Percentiles rank a stretch among this genome's conserved stretches.
These are phyloP conservation scores for Rostratula benghalensis DNA, from an alignment of 2,113 vertebrate genomes.

Conservation along the genomic window DNA sequence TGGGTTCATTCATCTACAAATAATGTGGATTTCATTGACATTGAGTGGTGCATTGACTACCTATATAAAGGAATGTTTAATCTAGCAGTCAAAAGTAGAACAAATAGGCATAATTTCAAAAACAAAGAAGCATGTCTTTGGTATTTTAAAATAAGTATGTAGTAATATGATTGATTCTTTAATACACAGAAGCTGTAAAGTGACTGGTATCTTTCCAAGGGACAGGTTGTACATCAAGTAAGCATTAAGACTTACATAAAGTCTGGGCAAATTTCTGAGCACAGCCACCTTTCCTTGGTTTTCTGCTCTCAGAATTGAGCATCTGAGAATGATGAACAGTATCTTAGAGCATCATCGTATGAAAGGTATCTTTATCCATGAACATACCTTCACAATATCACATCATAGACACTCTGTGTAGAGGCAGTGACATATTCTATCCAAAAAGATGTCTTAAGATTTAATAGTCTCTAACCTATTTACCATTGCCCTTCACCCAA, in stretches of 20 bases:
- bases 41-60: neutral
- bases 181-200: neutral
- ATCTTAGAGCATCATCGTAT: neutral
- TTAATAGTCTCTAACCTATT: neutral
- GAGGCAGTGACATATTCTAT: neutral
- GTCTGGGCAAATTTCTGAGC: neutral
- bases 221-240: neutral
- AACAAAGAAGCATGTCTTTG: neutral
- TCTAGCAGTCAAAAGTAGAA: constrained; percentile 26
- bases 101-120: neutral
- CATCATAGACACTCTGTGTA: accelerated
- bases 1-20: neutral
- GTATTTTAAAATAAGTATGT: neutral
- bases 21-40: neutral
- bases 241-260: neutral
- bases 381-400: neutral
- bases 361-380: neutral
- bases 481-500: neutral
- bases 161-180: neutral
- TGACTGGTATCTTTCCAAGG: neutral
- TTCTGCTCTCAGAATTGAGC: neutral
- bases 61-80: neutral
- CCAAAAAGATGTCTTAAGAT: neutral
- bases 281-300: neutral
- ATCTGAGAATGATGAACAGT: neutral